Base-by-base conservation (phyloP, 2,797 vertebrate species). In the Vipera ursinii region DNA sequence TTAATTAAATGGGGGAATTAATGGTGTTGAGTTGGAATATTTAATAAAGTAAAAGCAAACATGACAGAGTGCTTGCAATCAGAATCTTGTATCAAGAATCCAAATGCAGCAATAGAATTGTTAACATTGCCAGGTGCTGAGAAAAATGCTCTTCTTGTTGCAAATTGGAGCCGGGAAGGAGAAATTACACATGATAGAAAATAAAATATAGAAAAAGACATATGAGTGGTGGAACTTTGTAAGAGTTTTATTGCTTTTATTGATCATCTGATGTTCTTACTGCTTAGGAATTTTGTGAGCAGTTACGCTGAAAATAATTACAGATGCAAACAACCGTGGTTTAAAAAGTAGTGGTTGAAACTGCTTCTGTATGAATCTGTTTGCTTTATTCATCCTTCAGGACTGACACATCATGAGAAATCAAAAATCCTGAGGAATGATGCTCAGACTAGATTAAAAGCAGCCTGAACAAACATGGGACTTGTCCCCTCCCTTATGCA, bases 1-100 rank as follows among this genome's bases (percentile, higher is more conserved):
- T 91, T 73, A 89, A 94, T 92, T 94, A 91, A 86, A 89, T 61
- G 90, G 14, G 38, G 32, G 48, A 93, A 91, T 86, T 91, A 91
- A 93, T 59, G 6, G 57, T 93, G 57, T 48, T 28, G 91, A 32
- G 14, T 53, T 86, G 85, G 48, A 89, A 57, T 90, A 73, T 56
- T 90, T 88, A 22, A 94, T 86, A 86, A 86, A 86, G 78, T 59
- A 91, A 44, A 92, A 60, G 17, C 38, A 94, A 92, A 89, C 61
- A 90, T 85, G 89, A 73, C 87, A 86, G 55, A 73, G 48, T 88
- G 89, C 60, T 92, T 92, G 60, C 86, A 73, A 56, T 86, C 87
- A 69, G 55, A 38, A 38, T 38, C 38, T 38, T 0, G 13, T 78
- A 69, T 55, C n/a, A 86, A 92, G 44, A 28, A 89, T 60, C 87